Evolutionary conservation across 2,113 vertebrate species (phyloP).

Genomic region (Periophthalmus modestus): DNA sequence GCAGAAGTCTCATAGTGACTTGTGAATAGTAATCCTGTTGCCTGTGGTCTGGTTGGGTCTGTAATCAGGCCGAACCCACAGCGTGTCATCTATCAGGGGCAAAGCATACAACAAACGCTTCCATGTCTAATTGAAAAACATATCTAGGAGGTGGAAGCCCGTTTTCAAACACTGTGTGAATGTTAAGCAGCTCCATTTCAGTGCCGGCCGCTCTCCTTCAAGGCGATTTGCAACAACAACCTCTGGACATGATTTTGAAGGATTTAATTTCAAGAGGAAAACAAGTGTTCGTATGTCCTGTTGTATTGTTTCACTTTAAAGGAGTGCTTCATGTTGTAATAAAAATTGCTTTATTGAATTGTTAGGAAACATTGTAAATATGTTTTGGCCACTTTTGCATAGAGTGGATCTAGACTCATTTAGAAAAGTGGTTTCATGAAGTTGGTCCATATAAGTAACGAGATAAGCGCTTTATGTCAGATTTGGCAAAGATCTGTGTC

Average conservation of each 20-base stretch:
- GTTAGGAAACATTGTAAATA: no score
- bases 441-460: conserved; percentile 1
- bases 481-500: conserved; percentile 34
- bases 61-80: conserved; percentile 3
- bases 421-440: background rate
- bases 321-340: background rate
- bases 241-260: conserved; percentile 17
- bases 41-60: conserved; percentile 7
- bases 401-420: no score
- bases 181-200: conserved; percentile 26
- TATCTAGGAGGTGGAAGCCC: conserved; percentile 22
- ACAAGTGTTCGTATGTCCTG: conserved; percentile 1
- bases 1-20: background rate
- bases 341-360: background rate
- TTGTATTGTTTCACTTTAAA: background rate
- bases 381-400: no score
- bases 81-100: conserved; percentile 21
- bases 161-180: conserved; percentile 33
- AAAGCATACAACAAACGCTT: conserved; percentile 1
- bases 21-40: conserved; percentile 19
- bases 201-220: conserved; percentile 12
- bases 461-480: conserved; percentile 33
- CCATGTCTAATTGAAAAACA: conserved; percentile 41
- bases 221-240: conserved; percentile 30
- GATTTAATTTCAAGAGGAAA: conserved; percentile 31